Evolutionary conservation across 2,113 vertebrate species (phyloP).

Genomic region (Natator depressus): DNA sequence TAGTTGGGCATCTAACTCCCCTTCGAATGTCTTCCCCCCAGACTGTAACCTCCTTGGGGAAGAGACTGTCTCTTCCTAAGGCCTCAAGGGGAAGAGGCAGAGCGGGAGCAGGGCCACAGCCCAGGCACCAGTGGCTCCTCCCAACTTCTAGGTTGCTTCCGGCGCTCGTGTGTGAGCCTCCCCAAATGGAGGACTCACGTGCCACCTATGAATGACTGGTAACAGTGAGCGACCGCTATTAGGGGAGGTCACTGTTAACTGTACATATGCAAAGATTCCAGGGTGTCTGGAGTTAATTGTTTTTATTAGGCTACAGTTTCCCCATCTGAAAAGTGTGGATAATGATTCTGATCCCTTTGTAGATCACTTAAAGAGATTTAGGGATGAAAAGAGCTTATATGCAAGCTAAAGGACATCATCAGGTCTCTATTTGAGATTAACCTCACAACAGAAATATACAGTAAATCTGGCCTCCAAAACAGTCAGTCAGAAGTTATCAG

Average conservation of each 20-base stretch:
- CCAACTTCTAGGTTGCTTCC: too few relatives aligned
- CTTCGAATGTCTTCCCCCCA: background rate
- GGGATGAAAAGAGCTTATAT: too few relatives aligned
- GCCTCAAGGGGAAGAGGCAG: too few relatives aligned
- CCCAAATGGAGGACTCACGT: too few relatives aligned
- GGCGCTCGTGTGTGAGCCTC: too few relatives aligned
- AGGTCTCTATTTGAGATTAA: background rate
- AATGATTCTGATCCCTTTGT: background rate
- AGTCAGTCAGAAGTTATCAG: background rate
- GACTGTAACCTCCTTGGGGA: background rate
- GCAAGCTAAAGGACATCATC: background rate
- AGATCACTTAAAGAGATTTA: background rate
- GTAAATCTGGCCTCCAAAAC: background rate
- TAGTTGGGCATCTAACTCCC: background rate
- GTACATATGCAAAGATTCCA: conserved; percentile 14
- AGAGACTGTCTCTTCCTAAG: background rate
- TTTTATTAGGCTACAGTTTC: background rate
- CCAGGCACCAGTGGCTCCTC: too few relatives aligned
- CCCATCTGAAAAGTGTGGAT: background rate
- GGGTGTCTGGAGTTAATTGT: background rate
- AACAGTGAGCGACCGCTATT: background rate
- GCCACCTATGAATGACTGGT: background rate
- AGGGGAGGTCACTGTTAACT: background rate
- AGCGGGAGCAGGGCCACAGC: too few relatives aligned
- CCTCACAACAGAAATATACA: background rate